Percentiles rank a stretch among this genome's conserved stretches.
phyloP scores from a whole-genome alignment of 2,888 invertebrate genomes.

The Isotomurus palustris region DNA sequence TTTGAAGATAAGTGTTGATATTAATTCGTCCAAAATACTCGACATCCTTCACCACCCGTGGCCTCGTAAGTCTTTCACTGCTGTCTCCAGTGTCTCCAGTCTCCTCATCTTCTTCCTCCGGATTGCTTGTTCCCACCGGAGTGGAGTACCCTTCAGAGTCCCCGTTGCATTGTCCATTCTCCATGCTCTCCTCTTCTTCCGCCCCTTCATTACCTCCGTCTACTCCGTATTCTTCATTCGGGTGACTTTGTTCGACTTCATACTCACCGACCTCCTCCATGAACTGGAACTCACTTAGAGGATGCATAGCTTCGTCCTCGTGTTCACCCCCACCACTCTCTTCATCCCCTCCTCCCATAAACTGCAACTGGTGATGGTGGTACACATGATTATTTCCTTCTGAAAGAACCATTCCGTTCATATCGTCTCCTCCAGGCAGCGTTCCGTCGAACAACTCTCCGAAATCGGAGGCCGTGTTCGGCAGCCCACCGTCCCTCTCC shows the following conservation, averaged over 20 bases:
- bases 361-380: too few relatives aligned
- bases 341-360: neutral
- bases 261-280: neutral
- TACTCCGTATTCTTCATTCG: neutral
- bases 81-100: neutral
- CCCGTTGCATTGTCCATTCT: too few relatives aligned
- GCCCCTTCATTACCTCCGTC: neutral
- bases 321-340: neutral
- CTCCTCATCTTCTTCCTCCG: neutral
- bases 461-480: constrained; percentile 15
- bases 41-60: constrained; percentile 23
- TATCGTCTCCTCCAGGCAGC: constrained; percentile 13
- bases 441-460: constrained; percentile 31
- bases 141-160: too few relatives aligned
- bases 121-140: too few relatives aligned
- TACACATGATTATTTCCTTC: too few relatives aligned
- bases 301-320: too few relatives aligned
- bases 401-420: constrained; percentile 9
- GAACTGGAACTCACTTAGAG: too few relatives aligned
- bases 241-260: neutral
- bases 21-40: constrained; percentile 35
- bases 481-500: constrained; percentile 17
- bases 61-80: constrained; percentile 11
- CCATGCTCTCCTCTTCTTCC: neutral
- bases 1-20: constrained; percentile 35